Conservation (phyloP, 1,140 invertebrate genomes). For the Globodera rostochiensis region DNA sequence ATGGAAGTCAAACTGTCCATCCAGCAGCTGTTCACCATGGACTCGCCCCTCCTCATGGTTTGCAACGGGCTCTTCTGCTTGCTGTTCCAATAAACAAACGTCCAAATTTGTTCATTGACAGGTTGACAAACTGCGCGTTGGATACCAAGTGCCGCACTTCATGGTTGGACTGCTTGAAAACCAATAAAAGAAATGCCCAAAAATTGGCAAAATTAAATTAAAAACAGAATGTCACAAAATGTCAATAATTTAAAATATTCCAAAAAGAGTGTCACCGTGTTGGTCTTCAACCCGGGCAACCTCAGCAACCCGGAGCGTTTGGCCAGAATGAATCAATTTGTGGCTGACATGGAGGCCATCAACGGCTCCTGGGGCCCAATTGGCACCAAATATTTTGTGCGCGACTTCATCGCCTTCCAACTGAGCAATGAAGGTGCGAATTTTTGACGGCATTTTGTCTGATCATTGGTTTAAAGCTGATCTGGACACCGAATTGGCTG, state of each 20-base stretch:
- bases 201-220: too few species aligned
- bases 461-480: not conserved
- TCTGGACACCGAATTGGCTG: constrained; percentile 9
- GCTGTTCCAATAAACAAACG: not conserved
- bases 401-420: constrained; percentile 58
- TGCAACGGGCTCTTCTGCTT: constrained; percentile 3
- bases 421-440: constrained; percentile 13
- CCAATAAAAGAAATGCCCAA: too few species aligned
- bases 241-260: too few species aligned
- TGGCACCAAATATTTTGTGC: constrained; percentile 64
- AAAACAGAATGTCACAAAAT: too few species aligned
- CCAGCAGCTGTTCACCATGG: constrained; percentile 59
- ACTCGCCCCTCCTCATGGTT: constrained; percentile 57
- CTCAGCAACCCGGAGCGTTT: constrained; percentile 57
- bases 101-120: constrained; percentile 26
- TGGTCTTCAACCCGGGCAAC: constrained; percentile 62
- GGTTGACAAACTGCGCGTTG: constrained; percentile 59
- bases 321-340: constrained; percentile 54
- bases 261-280: constrained; percentile 51
- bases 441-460: not conserved
- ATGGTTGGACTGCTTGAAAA: constrained; percentile 40
- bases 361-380: constrained; percentile 54
- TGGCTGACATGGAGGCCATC: constrained; percentile 56
- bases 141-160: constrained; percentile 63
- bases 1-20: constrained; percentile 62